Percentiles rank a stretch among this genome's conserved stretches.
Evolutionary conservation across 2,797 vertebrate genomes (phyloP).

Genomic region (Phataginus tetradactyla): DNA sequence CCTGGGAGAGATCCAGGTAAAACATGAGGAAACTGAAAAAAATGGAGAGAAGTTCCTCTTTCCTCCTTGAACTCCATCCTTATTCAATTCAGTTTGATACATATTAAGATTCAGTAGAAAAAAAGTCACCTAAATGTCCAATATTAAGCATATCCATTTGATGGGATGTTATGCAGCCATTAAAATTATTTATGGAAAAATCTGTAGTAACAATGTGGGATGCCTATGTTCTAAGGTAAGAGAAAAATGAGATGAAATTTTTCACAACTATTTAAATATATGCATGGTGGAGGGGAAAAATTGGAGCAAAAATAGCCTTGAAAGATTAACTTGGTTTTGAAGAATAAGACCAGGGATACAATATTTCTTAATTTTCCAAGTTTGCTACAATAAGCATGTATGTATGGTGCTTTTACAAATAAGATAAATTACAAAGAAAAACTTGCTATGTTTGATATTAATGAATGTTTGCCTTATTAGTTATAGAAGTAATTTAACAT

Average conservation of each 20-base stretch:
- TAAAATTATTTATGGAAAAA: conserved; percentile 5
- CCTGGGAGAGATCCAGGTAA: conserved; percentile 45
- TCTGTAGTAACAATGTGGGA: not conserved
- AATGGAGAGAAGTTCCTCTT: not conserved
- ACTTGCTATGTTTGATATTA: not conserved
- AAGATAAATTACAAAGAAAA: conserved; percentile 50
- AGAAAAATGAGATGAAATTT: conserved; percentile 1
- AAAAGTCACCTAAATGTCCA: conserved; percentile 10
- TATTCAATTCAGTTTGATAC: conserved; percentile 3
- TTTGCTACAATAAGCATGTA: conserved; percentile 1
- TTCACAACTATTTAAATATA: conserved; percentile 26
- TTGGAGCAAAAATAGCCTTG: not conserved
- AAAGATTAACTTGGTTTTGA: conserved; percentile 40
- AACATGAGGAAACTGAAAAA: conserved; percentile 57
- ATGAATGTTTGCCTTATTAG: not conserved
- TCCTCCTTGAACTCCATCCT: conserved; percentile 3
- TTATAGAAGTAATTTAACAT: conserved; percentile 45
- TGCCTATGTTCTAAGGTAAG: not conserved
- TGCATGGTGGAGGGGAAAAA: not conserved
- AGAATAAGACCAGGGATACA: not conserved
- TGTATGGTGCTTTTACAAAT: not conserved
- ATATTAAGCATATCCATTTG: not conserved
- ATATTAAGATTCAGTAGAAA: conserved; percentile 18
- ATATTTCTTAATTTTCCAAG: conserved; percentile 22
- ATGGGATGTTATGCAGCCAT: not conserved